A percentile compares a stretch with the other conserved stretches of the same genome.
phyloP scores from a whole-genome alignment of 2,113 vertebrate species.

The Talpa occidentalis region DNA sequence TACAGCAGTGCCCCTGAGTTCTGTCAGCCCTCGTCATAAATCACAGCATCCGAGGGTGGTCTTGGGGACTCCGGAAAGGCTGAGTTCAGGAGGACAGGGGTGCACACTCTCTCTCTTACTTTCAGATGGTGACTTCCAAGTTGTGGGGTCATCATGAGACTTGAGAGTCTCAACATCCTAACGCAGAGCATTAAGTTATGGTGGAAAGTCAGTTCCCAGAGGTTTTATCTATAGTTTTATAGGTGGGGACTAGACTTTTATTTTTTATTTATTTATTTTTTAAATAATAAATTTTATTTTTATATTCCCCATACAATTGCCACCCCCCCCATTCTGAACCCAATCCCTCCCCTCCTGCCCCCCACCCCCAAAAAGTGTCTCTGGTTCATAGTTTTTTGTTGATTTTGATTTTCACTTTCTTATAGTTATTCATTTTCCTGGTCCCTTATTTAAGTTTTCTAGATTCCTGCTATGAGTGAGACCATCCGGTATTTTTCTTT shows the following conservation, averaged over 20 bases:
- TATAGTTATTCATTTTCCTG: too few relatives aligned
- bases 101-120: background rate
- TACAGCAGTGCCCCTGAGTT: background rate
- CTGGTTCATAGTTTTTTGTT: too few relatives aligned
- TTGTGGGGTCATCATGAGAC: background rate
- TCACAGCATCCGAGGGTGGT: background rate
- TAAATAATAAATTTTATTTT: too few relatives aligned
- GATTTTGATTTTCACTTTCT: too few relatives aligned
- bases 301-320: too few relatives aligned
- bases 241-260: background rate
- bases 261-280: too few relatives aligned
- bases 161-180: background rate
- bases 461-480: too few relatives aligned
- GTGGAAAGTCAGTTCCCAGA: background rate
- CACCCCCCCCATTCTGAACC: too few relatives aligned
- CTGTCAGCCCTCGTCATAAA: background rate
- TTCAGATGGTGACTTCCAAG: background rate
- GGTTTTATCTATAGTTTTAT: background rate
- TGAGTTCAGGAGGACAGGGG: background rate
- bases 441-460: too few relatives aligned
- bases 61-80: background rate
- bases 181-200: background rate
- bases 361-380: too few relatives aligned
- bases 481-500: too few relatives aligned
- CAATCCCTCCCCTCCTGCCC: too few relatives aligned